Base-by-base conservation (phyloP, 2,888 invertebrate genomes). In the Amphimallon solstitiale region DNA sequence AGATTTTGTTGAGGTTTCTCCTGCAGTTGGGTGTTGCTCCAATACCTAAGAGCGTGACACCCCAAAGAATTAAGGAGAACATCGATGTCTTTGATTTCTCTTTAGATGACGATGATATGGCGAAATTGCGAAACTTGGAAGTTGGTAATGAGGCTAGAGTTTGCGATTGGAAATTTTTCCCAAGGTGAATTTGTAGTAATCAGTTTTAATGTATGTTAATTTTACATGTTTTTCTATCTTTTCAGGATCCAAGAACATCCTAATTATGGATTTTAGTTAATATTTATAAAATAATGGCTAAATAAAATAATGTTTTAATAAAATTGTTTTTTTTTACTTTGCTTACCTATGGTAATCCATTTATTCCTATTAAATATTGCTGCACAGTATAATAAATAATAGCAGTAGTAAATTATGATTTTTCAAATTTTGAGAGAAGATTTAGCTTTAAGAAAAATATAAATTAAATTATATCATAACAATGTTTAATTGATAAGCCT, bases 31-130 rank as follows among this genome's bases (percentile, higher is more conserved):
- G 89, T 6, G 81, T 95, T 37, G 87, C 86, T 4, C 89, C 89
- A 37, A 94, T 96, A 75, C 95, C 95, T 2, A 96, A 95, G 80
- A 95, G 94, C 79, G 90, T 90, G 2, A 91, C 90, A 79, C 83
- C 89, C 0, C 77, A 82, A 2, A 86, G 95, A 69, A 87, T 96
- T 17, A 85, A 85, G 75, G 87, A 92, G 82, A 96, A 96, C 77
- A 86, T 94, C 45, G 82, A 90, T 63, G 79, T 94, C 60, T 93
- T 92, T 79, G 89, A 91, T 80, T 94, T 93, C 78, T 80, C 86
- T 70, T 80, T 94, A 40, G 86, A 82, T 52, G 78, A 83, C 0
- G 81, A 84, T 1, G 93, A 94, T 76, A 86, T 92, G 82, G 73
- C 81, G 0, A 83, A 84, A 56, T 77, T 94, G 56, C 84, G 85